phyloP scores from a whole-genome alignment of 2,113 vertebrate species.

The Arenaria interpres region DNA sequence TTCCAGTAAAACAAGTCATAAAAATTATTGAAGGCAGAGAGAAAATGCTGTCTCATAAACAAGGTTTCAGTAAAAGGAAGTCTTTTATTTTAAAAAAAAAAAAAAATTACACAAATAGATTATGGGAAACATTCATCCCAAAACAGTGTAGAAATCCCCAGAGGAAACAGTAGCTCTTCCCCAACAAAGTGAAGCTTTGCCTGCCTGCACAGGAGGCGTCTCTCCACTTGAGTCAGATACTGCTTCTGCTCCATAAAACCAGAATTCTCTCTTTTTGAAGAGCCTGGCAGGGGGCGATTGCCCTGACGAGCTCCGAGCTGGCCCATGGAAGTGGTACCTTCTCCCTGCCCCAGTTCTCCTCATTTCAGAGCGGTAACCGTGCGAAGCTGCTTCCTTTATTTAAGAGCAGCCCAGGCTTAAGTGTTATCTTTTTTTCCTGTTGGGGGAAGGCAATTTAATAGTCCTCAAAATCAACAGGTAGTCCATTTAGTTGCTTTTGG shows the following conservation, averaged over 20 bases:
- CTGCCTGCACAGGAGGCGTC: background rate
- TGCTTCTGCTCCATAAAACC: slow-evolving; percentile 10
- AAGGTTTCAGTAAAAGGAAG: background rate
- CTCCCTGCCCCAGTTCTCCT: accelerated
- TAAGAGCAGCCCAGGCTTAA: background rate
- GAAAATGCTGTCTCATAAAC: slow-evolving; percentile 20
- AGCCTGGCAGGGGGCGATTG: background rate
- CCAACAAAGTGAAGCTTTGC: background rate
- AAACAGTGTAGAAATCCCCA: background rate
- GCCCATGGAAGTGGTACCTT: background rate
- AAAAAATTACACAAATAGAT: background rate
- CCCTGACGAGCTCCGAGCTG: background rate
- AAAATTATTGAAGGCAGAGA: background rate
- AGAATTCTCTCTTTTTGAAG: background rate
- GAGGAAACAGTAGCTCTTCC: background rate
- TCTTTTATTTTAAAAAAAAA: background rate
- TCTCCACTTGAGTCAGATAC: background rate
- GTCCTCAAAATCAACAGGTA: background rate
- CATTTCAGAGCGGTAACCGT: background rate
- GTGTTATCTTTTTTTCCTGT: background rate
- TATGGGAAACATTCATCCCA: background rate
- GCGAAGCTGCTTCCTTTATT: background rate
- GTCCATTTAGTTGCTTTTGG: background rate
- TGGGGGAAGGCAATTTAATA: background rate
- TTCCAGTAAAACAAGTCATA: slow-evolving; percentile 32